These are phyloP conservation scores for Nyctalus aviator DNA, from an alignment of 2,797 vertebrate genomes.

Conservation along the genomic window DNA sequence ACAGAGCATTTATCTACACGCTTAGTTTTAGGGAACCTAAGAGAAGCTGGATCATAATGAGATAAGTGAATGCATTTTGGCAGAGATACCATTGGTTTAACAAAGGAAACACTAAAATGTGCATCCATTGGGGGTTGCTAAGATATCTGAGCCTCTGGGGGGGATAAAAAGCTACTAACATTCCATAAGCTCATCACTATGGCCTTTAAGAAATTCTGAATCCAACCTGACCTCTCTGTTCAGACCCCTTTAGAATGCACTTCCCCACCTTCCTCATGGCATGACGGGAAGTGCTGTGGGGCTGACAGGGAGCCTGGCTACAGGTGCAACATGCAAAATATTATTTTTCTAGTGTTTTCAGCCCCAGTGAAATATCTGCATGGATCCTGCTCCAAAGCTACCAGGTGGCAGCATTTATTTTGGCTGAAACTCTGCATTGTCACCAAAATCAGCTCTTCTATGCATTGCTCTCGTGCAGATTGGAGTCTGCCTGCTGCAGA, in stretches of 20 bases:
- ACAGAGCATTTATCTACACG: not conserved
- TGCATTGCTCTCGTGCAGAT: not conserved
- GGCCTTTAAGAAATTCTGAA: not conserved
- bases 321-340: not conserved
- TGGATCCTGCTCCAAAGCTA: conserved; percentile 28
- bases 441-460: not conserved
- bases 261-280: not conserved
- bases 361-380: not conserved
- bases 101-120: not conserved
- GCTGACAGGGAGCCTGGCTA: not conserved
- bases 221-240: not conserved
- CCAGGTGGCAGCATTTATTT: conserved; percentile 48
- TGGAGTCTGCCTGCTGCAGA: not conserved
- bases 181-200: not conserved
- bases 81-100: not conserved
- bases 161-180: not conserved
- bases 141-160: not conserved
- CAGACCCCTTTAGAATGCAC: not conserved
- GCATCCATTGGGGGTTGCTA: not conserved
- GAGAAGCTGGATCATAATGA: not conserved
- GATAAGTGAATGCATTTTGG: not conserved
- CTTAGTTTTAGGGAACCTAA: conserved; percentile 9
- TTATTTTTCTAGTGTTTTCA: conserved; percentile 35
- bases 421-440: conserved; percentile 4
- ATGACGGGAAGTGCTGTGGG: not conserved